Base-by-base conservation (phyloP, 2,888 invertebrate genomes). In the Sturmia bella region DNA sequence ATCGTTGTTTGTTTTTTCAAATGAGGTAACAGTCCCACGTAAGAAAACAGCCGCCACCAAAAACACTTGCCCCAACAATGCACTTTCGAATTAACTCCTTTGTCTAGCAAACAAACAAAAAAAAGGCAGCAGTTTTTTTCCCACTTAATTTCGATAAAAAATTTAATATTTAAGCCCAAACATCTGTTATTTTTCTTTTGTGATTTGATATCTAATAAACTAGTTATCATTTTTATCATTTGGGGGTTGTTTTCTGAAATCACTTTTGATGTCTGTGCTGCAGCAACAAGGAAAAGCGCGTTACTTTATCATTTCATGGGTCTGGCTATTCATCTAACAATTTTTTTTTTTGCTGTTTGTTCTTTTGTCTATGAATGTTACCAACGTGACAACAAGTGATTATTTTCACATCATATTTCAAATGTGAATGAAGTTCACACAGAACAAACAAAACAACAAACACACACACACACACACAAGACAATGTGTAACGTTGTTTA, bases 341-440 rank as follows among this genome's bases (percentile, higher is more conserved):
- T 56, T 57, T 48, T 32, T 45, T 48, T 45, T 45, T 45, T 41
- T 4, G 13, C 50, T 73, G n/a, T n/a, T n/a, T n/a, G n/a, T n/a
- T n/a, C n/a, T n/a, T n/a, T n/a, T n/a, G n/a, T n/a, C 32, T 21
- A n/a, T 68, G 15, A 13, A 32, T 37, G 64, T 54, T 74, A 70
- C 66, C 66, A 63, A 74, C 74, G 83, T 83, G 79, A 73, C 83
- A 79, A 79, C 83, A 76, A 79, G 76, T 79, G 75, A 76, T 80
- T 80, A 79, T 69, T 79, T 82, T 84, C 81, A 73, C 84, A 82
- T 79, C 75, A 84, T 79, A 73, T 75, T 63, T 73, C 54, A 77
- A 59, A 17, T 27, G 21, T 50, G 54, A 59, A 61, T 50, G 54
- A 59, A 61, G 41, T 32, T n/a, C 24, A 19, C 2, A 21, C 6